Conservation (phyloP, 2,797 vertebrate species). For the Sebastes steindachneri region DNA sequence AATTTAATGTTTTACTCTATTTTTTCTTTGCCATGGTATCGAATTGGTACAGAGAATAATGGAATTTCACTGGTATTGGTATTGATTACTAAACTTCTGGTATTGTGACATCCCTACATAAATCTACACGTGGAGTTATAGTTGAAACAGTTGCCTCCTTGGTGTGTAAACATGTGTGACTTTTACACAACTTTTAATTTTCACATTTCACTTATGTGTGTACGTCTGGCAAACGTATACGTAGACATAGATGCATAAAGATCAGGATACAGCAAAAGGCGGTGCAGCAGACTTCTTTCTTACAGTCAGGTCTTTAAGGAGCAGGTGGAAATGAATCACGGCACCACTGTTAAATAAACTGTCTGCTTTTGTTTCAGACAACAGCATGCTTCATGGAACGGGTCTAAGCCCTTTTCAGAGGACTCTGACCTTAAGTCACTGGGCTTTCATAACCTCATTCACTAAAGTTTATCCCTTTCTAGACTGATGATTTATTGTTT, state of each 20-base stretch:
- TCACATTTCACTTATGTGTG: not conserved
- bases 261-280: not conserved
- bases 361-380: not conserved
- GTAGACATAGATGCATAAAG: not conserved
- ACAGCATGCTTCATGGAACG: not conserved
- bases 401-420: not conserved
- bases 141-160: not conserved
- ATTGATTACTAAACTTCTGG: rapidly evolving
- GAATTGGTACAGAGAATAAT: rapidly evolving
- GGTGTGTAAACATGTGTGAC: not conserved
- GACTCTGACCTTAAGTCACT: not conserved
- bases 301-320: not conserved
- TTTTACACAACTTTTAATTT: not conserved
- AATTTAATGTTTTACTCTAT: no score
- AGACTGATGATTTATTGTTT: not conserved
- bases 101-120: not conserved
- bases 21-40: no score
- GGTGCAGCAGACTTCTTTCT: not conserved
- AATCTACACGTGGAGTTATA: not conserved
- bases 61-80: no score
- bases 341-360: not conserved
- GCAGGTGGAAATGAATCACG: not conserved
- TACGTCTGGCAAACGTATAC: not conserved
- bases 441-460: not conserved
- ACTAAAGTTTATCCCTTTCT: not conserved